Evolutionary conservation across 2,113 vertebrate genomes (phyloP).

Genomic region (Potamarius usumacintae): DNA sequence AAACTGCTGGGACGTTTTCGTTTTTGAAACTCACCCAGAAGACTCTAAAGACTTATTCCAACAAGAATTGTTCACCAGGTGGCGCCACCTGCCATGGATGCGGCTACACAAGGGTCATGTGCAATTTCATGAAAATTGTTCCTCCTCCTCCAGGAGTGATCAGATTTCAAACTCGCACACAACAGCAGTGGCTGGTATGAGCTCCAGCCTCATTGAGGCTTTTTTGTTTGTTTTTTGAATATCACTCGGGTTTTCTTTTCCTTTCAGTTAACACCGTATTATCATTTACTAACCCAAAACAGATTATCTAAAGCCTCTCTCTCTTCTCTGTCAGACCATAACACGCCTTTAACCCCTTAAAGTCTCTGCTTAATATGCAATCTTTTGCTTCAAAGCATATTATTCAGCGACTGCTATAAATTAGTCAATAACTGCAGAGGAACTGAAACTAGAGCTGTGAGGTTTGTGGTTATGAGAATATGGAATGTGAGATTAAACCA

Average conservation of each 20-base stretch:
- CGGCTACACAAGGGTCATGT: too few species aligned
- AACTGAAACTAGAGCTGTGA: neutral
- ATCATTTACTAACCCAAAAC: neutral
- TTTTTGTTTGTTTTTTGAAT: neutral
- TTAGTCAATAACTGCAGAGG: neutral
- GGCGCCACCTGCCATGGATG: too few species aligned
- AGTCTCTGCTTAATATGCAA: neutral
- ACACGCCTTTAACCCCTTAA: neutral
- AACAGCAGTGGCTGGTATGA: too few species aligned
- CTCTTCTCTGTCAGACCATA: neutral
- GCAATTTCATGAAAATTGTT: too few species aligned
- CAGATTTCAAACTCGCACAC: too few species aligned
- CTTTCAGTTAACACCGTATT: neutral
- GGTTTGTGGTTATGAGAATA: constrained; percentile 2
- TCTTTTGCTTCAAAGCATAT: neutral
- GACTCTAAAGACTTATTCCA: too few species aligned
- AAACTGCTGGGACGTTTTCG: too few species aligned
- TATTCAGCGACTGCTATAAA: neutral
- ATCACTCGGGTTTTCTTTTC: neutral
- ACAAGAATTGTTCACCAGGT: too few species aligned
- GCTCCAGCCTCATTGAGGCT: too few species aligned
- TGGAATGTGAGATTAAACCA: neutral
- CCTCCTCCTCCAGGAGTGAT: too few species aligned
- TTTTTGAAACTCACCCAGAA: too few species aligned
- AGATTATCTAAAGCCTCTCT: neutral